A percentile compares a stretch with the other conserved stretches of the same genome.
These are phyloP conservation scores for Eilema depressum DNA, from an alignment of 2,888 invertebrate genomes.

Conservation along the genomic window DNA sequence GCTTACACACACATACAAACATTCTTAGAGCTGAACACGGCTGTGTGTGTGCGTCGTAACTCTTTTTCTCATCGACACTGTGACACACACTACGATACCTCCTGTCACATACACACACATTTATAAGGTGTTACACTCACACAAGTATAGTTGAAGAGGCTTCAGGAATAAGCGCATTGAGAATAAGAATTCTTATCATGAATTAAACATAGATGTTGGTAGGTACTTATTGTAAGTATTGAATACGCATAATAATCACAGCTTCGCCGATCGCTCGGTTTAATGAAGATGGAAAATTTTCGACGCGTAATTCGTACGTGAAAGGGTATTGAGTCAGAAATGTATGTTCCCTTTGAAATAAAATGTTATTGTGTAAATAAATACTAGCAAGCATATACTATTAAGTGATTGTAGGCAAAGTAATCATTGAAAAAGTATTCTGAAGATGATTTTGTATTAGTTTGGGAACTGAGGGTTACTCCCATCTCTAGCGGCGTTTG, in stretches of 20 bases:
- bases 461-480: no score
- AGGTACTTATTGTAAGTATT: constrained; percentile 31
- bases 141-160: constrained; percentile 11
- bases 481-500: no score
- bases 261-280: constrained; percentile 9
- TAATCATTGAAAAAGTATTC: no score
- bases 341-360: not conserved
- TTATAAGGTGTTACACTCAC: not conserved
- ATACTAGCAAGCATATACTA: no score
- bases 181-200: constrained; percentile 32
- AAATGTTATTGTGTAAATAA: not conserved
- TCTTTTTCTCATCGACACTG: not conserved
- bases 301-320: not conserved
- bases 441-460: no score
- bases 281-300: constrained; percentile 11
- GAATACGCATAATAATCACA: constrained; percentile 30
- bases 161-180: constrained; percentile 29
- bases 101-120: not conserved
- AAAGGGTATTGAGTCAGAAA: not conserved
- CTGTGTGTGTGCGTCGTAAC: not conserved
- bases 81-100: not conserved
- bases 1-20: not conserved
- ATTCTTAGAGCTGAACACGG: not conserved
- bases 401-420: no score
- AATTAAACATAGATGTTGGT: constrained; percentile 23